Base-by-base conservation (phyloP, 2,113 vertebrate species). In the Chloropsis hardwickii region DNA sequence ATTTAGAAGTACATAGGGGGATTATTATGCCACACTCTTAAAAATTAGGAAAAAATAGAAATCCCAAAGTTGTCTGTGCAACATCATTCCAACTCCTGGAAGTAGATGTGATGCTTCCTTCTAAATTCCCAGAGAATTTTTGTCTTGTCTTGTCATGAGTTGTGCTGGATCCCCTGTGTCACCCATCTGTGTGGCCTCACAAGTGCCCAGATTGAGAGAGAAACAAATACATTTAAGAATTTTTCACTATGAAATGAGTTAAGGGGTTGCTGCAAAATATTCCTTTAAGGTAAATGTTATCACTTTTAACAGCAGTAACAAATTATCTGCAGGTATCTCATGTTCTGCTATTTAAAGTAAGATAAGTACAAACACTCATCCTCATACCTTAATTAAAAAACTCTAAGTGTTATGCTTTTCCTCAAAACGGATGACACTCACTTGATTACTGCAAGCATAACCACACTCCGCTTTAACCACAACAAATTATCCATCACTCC, bases 311-410 rank as follows among this genome's bases (percentile, higher is more conserved):
- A 73, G 35, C 25, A 70, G 25, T 53, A 87, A 92, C 50, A 92
- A 83, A 81, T 96, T 92, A 83, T 83, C 82, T 5, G 1, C 35
- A 61, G 21, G 21, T 92, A 77, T 77, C 58, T 86, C 23, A 31
- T 66, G 24, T 88, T 90, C 45, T 93, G 54, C 54, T 92, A 28
- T 83, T 84, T 92, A 69, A 94, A 90, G 58, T 51, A 85, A 82
- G 81, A 74, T 73, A 91, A 89, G 73, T 61, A 56, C 40, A 56
- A 93, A 90, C 82, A 72, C 76, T 90, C 35, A 82, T 69, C n/a
- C 28, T 90, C 23, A 1, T 73, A 65, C 37, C 72, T 94, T 94
- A 96, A 92, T 95, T 95, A 82, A 96, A 94, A 87, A 95, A 24
- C 14, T 29, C 44, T 27, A 73, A 91, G 80, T 91, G 53, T 87